phyloP scores from a whole-genome alignment of 2,113 vertebrate species.

The Butorides virescens region DNA sequence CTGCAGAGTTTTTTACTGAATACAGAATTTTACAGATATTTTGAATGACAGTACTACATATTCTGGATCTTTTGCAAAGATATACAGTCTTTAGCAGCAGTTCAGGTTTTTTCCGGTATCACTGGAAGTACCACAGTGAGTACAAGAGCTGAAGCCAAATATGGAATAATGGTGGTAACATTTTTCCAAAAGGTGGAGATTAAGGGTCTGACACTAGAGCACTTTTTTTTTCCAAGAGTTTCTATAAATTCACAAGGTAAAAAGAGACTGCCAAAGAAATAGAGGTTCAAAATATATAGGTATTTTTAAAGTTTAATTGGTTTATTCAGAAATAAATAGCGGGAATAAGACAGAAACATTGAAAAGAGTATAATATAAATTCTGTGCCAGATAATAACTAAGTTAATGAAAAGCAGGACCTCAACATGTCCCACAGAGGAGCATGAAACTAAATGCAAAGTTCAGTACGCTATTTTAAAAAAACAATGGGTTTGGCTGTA shows the following conservation, averaged over 20 bases:
- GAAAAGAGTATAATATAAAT: not conserved
- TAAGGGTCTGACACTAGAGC: not conserved
- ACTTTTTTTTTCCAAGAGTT: not conserved
- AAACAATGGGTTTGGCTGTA: not conserved
- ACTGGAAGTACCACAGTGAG: not conserved
- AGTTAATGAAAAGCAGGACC: not conserved
- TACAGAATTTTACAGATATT: not conserved
- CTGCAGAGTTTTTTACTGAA: not conserved
- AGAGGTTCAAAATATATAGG: not conserved
- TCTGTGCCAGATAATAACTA: not conserved
- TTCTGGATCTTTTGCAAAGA: not conserved
- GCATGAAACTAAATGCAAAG: not conserved
- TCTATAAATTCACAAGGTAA: not conserved
- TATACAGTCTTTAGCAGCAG: not conserved
- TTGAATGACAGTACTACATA: not conserved
- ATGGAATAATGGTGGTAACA: not conserved
- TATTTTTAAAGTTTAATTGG: not conserved
- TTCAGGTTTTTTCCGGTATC: not conserved
- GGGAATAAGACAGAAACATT: not conserved
- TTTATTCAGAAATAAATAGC: not conserved
- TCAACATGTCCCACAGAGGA: not conserved
- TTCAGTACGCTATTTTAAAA: not conserved
- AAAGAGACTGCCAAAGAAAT: rapidly evolving
- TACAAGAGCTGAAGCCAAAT: not conserved
- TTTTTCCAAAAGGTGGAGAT: not conserved